Evolutionary conservation across 2,888 invertebrate genomes (phyloP).

Genomic region (Antheraea assamensis): DNA sequence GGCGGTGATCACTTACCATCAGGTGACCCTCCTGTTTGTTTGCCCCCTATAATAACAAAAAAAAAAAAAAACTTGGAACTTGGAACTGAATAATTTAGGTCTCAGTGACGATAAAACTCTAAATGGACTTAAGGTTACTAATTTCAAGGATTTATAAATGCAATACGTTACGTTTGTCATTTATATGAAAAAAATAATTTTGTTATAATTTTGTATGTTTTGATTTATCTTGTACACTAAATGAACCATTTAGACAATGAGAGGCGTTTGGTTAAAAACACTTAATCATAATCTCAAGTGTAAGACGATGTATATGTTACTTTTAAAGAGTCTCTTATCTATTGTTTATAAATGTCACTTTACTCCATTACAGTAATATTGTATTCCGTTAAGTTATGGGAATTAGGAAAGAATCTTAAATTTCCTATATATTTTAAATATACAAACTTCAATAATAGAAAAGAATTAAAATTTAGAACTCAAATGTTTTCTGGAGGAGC

Average conservation of each 20-base stretch:
- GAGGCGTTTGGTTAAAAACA: not conserved
- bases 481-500: too few species aligned
- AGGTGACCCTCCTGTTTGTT: too few species aligned
- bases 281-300: not conserved
- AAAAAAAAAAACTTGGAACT: too few species aligned
- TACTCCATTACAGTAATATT: too few species aligned
- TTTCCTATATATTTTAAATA: too few species aligned
- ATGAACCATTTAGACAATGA: not conserved
- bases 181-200: not conserved
- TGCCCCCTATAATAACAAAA: too few species aligned
- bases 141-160: slow-evolving; percentile 33
- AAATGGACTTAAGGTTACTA: slow-evolving; percentile 40
- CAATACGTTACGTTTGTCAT: not conserved
- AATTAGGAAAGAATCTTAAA: too few species aligned
- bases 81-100: slow-evolving; percentile 57
- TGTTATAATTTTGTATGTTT: not conserved
- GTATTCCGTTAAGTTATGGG: too few species aligned
- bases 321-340: not conserved
- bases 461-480: too few species aligned
- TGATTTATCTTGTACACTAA: not conserved
- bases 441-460: too few species aligned
- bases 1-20: too few species aligned
- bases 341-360: too few species aligned
- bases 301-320: not conserved
- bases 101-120: slow-evolving; percentile 54